Evolutionary conservation across 2,888 invertebrate species (phyloP).

Genomic region (Romanomermis culicivorax): DNA sequence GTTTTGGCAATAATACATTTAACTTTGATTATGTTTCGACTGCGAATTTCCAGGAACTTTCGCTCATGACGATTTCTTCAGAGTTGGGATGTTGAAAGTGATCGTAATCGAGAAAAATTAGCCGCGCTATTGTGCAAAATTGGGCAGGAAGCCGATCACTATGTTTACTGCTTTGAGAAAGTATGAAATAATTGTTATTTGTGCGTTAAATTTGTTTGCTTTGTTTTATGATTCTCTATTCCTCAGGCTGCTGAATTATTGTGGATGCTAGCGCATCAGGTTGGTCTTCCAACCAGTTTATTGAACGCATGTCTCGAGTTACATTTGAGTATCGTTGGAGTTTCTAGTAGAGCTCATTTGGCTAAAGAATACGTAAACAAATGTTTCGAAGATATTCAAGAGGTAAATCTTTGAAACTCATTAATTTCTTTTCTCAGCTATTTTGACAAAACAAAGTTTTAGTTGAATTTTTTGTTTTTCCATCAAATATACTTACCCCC

Average conservation of each 20-base stretch:
- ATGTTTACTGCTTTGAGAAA: constrained; percentile 30
- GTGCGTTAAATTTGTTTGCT: background rate
- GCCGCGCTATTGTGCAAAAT: constrained; percentile 33
- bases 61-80: constrained; percentile 14
- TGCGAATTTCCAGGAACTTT: background rate
- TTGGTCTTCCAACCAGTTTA: constrained; percentile 30
- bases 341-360: constrained; percentile 32
- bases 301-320: constrained; percentile 33
- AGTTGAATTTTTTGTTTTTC: background rate
- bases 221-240: background rate
- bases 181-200: constrained; percentile 19
- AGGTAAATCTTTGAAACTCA: too few relatives aligned
- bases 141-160: constrained; percentile 32
- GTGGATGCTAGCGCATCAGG: constrained; percentile 34
- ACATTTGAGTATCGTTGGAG: constrained; percentile 33
- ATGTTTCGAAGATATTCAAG: constrained; percentile 35
- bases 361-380: constrained; percentile 32
- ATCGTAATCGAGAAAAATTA: constrained; percentile 32
- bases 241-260: constrained; percentile 32
- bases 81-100: constrained; percentile 33
- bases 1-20: too few relatives aligned
- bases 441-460: too few relatives aligned
- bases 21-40: background rate
- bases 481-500: background rate
- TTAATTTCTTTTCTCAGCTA: too few relatives aligned